phyloP scores from a whole-genome alignment of 1,140 invertebrate species.

The Ephestia elutella region DNA sequence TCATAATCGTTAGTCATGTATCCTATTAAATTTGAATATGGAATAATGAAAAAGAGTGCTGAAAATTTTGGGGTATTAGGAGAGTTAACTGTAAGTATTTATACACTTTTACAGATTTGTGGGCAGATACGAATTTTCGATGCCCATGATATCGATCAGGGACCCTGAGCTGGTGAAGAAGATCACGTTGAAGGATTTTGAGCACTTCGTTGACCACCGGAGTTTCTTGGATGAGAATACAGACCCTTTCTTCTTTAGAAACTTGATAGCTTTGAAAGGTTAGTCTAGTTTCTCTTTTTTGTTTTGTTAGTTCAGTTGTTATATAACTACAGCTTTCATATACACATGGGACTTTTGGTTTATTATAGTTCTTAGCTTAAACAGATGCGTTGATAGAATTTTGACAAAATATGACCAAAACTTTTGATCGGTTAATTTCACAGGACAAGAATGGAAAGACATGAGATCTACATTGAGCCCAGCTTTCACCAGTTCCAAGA shows the following conservation, averaged over 20 bases:
- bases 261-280: slow-evolving; percentile 71
- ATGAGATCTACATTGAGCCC: slow-evolving; percentile 74
- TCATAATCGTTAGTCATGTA: too few species aligned
- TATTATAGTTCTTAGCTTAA: too few species aligned
- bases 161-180: slow-evolving; percentile 76
- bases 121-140: slow-evolving; percentile 65
- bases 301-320: too few species aligned
- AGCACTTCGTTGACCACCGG: slow-evolving; percentile 75
- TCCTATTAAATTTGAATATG: too few species aligned
- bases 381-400: too few species aligned
- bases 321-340: too few species aligned
- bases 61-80: too few species aligned
- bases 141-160: slow-evolving; percentile 68
- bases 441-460: slow-evolving; percentile 65
- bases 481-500: slow-evolving; percentile 74
- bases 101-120: slow-evolving; percentile 66
- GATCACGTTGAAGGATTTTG: slow-evolving; percentile 77
- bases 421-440: not conserved
- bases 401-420: too few species aligned
- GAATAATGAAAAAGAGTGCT: too few species aligned
- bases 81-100: too few species aligned
- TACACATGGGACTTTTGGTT: too few species aligned
- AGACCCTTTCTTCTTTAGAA: slow-evolving; percentile 71
- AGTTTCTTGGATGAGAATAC: slow-evolving; percentile 39
- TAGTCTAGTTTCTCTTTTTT: not conserved